phyloP scores from a whole-genome alignment of 2,797 vertebrate genomes.

The Toxotes lorentzi region DNA sequence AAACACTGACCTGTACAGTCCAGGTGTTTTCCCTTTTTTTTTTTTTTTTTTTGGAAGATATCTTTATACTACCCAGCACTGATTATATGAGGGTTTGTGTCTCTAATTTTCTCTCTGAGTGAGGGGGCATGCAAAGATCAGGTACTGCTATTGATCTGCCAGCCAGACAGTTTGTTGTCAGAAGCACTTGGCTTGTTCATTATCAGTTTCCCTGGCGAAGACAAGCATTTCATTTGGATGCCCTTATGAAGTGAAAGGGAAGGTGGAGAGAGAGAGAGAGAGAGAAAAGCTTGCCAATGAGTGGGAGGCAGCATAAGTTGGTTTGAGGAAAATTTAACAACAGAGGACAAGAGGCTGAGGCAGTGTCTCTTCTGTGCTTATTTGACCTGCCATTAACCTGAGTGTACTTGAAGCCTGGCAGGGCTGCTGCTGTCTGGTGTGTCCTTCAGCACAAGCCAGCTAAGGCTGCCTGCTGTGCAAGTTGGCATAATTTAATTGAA shows the following conservation, averaged over 20 bases:
- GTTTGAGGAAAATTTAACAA: slow-evolving; percentile 54
- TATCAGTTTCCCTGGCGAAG: slow-evolving; percentile 54
- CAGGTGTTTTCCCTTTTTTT: slow-evolving; percentile 23
- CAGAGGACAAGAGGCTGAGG: slow-evolving; percentile 58
- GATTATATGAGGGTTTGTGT: slow-evolving; percentile 12
- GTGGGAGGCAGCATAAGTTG: slow-evolving; percentile 66
- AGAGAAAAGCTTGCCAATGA: slow-evolving; percentile 45
- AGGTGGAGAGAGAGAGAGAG: slow-evolving; percentile 22
- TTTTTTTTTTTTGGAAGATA: neutral
- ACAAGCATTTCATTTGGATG: slow-evolving; percentile 62
- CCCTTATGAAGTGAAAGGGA: slow-evolving; percentile 53
- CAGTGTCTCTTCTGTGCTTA: slow-evolving; percentile 51
- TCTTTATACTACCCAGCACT: neutral
- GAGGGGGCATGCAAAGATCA: slow-evolving; percentile 49
- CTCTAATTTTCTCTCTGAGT: slow-evolving; percentile 35
- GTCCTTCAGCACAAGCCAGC: slow-evolving; percentile 65
- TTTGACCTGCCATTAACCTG: slow-evolving; percentile 70
- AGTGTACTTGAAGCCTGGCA: slow-evolving; percentile 61
- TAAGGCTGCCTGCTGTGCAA: slow-evolving; percentile 42
- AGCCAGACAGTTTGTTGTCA: slow-evolving; percentile 56
- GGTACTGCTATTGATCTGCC: slow-evolving; percentile 63
- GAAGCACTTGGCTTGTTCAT: slow-evolving; percentile 57
- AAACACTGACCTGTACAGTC: neutral
- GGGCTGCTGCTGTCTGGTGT: slow-evolving; percentile 49
- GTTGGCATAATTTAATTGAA: slow-evolving; percentile 65